Evolutionary conservation across 35 echinoderm and acorn worm genomes (phyloP), one percentile per base, ranked within the genome.

Genomic region (Diadema setosum): DNA sequence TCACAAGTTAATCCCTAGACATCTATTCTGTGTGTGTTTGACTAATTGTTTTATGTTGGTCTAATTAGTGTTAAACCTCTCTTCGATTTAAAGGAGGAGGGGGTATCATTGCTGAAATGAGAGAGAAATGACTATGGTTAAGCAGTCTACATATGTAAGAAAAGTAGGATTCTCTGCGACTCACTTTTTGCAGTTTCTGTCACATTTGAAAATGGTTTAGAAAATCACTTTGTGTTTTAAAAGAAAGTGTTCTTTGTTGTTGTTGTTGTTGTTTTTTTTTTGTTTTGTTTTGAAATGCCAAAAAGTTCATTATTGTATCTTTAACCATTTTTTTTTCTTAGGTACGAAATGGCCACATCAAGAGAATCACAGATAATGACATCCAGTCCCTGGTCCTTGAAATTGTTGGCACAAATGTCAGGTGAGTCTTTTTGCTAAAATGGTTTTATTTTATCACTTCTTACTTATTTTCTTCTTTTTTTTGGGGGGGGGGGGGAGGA

Each of bases 361-460:
- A 98, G 49, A 94, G 96, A 81, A 98, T 98, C 52, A 98, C 96
- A 98, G 96, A 98, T 82, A 94, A 94, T 41, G 96, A 98, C 75
- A 98, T 98, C 67, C 96, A 98, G 63, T 98, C 96, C 83, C 86
- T 98, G 49, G 96, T 98, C 64, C 70, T 98, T 18, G 96, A 98
- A 92, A 94, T 98, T 42, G 84, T 94, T 86, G 96, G 96, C 65
- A 98, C 96, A 82, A 98, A 98, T 98, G 96, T 98, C 39, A 96
- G 94, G 94, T 96, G 35, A 63, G 86, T 89, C 29, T 21, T 16
- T 12, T 55, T 21, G 21, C 49, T 55, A n/a, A n/a, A 55, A 55
- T 21, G 14, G 1, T 55, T 55, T 55, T 16, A 55, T 2, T 5
- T 25, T 16, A 14, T 70, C 21, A 70, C 21, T 23, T 29, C 3